phyloP scores from a whole-genome alignment of 53 echinoderm and acorn worm species.

The Echinometra lucunter region DNA sequence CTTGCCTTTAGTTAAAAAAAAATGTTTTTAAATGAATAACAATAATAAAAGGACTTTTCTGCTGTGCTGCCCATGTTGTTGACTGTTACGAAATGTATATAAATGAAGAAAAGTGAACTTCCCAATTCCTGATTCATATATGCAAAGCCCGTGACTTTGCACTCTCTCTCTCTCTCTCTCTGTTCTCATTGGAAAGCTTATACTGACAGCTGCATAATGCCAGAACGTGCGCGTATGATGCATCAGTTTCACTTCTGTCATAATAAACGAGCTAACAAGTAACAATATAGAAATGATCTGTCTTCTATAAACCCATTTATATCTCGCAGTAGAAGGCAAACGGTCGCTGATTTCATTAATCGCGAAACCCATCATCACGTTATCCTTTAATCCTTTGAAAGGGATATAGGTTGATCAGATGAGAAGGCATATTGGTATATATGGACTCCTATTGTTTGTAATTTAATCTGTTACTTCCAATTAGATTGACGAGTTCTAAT shows the following conservation, averaged over 20 bases:
- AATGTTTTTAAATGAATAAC: too few relatives aligned
- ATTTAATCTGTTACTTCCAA: neutral
- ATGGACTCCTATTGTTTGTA: neutral
- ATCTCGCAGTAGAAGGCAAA: too few relatives aligned
- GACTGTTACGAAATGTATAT: neutral
- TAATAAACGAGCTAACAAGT: neutral
- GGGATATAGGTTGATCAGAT: neutral
- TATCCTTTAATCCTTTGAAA: neutral
- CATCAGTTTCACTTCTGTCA: neutral
- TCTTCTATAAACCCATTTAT: too few relatives aligned
- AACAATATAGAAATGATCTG: neutral
- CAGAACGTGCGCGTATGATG: neutral
- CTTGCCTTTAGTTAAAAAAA: too few relatives aligned
- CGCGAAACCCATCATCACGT: neutral
- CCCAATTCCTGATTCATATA: neutral
- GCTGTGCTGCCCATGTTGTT: neutral
- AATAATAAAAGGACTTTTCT: too few relatives aligned
- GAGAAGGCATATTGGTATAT: neutral
- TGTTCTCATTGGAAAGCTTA: neutral
- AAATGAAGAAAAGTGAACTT: neutral
- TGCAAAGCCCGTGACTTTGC: neutral
- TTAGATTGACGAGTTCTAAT: neutral
- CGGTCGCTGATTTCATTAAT: neutral
- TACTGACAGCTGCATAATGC: neutral
- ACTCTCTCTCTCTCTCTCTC: too few relatives aligned